Conservation (phyloP, 2,888 invertebrate genomes). For the Conchocele bisecta region DNA sequence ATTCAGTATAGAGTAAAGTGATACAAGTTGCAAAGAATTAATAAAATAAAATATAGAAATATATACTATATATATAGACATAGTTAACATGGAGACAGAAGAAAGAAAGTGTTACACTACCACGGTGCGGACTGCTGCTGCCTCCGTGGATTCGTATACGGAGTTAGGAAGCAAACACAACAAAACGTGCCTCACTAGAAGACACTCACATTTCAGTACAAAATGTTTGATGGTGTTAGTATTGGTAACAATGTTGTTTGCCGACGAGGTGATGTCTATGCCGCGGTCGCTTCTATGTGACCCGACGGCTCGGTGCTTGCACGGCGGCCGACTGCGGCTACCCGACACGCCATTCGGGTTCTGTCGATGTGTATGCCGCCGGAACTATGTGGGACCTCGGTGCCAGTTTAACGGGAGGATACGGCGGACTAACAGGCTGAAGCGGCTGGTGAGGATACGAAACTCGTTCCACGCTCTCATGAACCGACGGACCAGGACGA, state of each 20-base stretch:
- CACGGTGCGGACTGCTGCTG: too few relatives aligned
- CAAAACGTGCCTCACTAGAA: too few relatives aligned
- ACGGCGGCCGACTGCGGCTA: constrained; percentile 51
- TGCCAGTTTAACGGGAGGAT: constrained; percentile 55
- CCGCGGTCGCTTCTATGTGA: constrained; percentile 46
- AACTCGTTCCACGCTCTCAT: constrained; percentile 26
- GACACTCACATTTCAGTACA: too few relatives aligned
- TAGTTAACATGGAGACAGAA: too few relatives aligned
- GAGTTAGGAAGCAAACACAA: too few relatives aligned
- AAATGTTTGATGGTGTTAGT: background rate
- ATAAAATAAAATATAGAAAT: too few relatives aligned
- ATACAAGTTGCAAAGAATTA: too few relatives aligned
- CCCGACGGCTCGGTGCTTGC: constrained; percentile 30
- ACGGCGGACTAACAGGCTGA: constrained; percentile 39
- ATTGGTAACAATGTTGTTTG: background rate
- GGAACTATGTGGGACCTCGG: constrained; percentile 49
- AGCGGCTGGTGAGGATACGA: constrained; percentile 46
- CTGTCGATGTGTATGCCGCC: constrained; percentile 53
- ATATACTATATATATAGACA: too few relatives aligned
- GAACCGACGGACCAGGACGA: background rate
- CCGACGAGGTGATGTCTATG: constrained; percentile 20
- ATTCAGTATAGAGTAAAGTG: too few relatives aligned
- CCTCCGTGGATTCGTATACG: too few relatives aligned
- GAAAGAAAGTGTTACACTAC: too few relatives aligned
- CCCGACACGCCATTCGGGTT: constrained; percentile 60